A percentile compares a stretch with the other conserved stretches of the same genome.
phyloP scores from a whole-genome alignment of 2,888 invertebrate species.

The Melanostoma mellinum region DNA sequence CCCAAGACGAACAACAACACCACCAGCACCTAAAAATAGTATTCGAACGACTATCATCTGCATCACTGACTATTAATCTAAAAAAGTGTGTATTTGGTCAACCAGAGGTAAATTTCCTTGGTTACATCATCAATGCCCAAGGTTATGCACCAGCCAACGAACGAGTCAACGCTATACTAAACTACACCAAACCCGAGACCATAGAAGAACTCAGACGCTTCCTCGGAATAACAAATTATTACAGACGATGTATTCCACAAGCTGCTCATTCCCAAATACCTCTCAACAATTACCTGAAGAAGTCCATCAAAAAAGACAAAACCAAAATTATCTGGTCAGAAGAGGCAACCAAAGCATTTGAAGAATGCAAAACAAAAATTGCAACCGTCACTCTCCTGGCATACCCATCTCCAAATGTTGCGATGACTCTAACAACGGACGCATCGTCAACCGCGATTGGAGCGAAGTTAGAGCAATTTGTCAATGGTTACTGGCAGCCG shows the following conservation, averaged over 20 bases:
- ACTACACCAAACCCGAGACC: constrained; percentile 7
- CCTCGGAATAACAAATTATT: constrained; percentile 10
- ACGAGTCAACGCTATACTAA: neutral
- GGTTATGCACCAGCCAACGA: neutral
- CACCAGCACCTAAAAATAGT: neutral
- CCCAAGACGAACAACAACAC: neutral
- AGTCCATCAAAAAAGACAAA: constrained; percentile 16
- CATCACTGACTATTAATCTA: neutral
- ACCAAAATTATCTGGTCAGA: neutral
- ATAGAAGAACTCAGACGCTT: constrained; percentile 15
- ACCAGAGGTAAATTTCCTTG: constrained; percentile 1
- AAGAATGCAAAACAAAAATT: constrained; percentile 5
- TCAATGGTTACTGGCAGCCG: neutral
- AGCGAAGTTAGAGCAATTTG: neutral
- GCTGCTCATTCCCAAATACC: constrained; percentile 9
- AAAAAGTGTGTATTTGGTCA: neutral
- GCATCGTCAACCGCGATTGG: constrained; percentile 18
- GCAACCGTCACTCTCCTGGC: constrained; percentile 6
- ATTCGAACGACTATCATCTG: neutral
- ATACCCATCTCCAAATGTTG: constrained; percentile 10
- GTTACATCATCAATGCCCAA: neutral
- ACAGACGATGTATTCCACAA: constrained; percentile 5
- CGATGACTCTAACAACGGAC: constrained; percentile 22
- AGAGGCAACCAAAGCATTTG: neutral
- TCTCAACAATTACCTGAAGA: neutral